Evolutionary conservation across 1,140 invertebrate species (phyloP), one percentile per base, ranked within the genome.

Genomic region (Anadara kagoshimensis): DNA sequence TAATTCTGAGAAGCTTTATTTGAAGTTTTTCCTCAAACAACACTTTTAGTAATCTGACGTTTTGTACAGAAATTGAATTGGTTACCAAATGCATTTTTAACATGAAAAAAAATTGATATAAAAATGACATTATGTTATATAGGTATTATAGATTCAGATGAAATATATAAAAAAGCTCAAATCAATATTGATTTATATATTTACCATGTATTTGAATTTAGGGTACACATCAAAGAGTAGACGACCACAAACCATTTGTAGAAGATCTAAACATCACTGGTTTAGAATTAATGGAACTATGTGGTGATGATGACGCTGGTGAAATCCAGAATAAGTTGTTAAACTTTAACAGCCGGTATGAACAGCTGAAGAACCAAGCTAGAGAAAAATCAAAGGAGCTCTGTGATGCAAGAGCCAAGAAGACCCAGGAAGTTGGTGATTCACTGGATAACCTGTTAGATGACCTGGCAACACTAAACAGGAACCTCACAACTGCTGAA

Each of bases 231-330:
- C 96, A 97, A 81, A 96, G 95, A 26, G 95, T 98, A 69, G 94
- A 94, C 75, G 96, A 98, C 83, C 97, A 99, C 87, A 97, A 97
- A 87, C 97, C 97, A 4, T 90, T 99, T n/a, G 92, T 99, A 4
- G 97, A 99, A 80, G 98, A 98, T 88, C 91, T 99, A 12, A 98
- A 98, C 83, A 97, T 98, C 86, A 99, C 97, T 5, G 91, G 97
- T 0, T 94, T 96, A 83, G 96, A 97, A 54, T 88, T 99, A 0
- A 93, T 95, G 43, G 92, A 93, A 57, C 89, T 99, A 0, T 96
- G 95, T 78, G 94, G 95, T 47, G 95, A 97, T n/a, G 95, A 97
- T 56, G 97, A 99, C 84, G 94, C 94, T 0, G 90, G 91, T 1
- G 96, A 96, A 85, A 93, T 99, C 4, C 94, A 96, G 84, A 96